Conservation (phyloP, 2,113 vertebrate species). For the Urocynchramus pylzowi region DNA sequence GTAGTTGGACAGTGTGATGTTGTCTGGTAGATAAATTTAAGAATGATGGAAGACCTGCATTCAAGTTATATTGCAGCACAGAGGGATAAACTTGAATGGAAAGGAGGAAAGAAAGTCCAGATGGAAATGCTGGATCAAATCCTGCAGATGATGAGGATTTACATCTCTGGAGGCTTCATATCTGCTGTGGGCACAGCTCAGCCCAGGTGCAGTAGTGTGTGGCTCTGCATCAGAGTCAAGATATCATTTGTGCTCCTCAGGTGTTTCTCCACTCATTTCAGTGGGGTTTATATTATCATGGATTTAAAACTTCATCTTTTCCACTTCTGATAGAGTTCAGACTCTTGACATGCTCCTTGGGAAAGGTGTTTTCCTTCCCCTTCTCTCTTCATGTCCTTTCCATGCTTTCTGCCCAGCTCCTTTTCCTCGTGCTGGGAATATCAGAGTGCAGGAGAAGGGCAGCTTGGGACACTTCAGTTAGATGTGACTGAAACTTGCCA, state of each 20-base stretch:
- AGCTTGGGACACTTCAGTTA: neutral
- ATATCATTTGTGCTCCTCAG: rapidly evolving
- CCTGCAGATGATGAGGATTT: neutral
- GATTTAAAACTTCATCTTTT: neutral
- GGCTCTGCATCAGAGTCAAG: neutral
- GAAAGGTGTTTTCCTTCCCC: neutral
- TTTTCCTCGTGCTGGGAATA: neutral
- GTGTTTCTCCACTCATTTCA: neutral
- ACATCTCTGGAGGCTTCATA: neutral
- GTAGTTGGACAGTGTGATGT: rapidly evolving
- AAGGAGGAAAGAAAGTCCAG: neutral
- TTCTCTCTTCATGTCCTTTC: neutral
- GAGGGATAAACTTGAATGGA: neutral
- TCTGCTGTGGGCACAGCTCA: neutral
- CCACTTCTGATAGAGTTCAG: neutral
- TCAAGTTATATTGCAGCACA: neutral
- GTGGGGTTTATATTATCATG: neutral
- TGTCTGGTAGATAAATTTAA: neutral
- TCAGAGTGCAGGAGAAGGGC: neutral
- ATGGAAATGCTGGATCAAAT: neutral
- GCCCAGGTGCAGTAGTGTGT: neutral
- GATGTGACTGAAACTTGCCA: neutral
- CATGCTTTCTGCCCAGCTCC: neutral
- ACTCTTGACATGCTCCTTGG: neutral
- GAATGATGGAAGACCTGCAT: neutral